Evolutionary conservation across 2,888 invertebrate genomes (phyloP), one percentile per base, ranked within the genome.

Genomic region (Erebia ligea): DNA sequence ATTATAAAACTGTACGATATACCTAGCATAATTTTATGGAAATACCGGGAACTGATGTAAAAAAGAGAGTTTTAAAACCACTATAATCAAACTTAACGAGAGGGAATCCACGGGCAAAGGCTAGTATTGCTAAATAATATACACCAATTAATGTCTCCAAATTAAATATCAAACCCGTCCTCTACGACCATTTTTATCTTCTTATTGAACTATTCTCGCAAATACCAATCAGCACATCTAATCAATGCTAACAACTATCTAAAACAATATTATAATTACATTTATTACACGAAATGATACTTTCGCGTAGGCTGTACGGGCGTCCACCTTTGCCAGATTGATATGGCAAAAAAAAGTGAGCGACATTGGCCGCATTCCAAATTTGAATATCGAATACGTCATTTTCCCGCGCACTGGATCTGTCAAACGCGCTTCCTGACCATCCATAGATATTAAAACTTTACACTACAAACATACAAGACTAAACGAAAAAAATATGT

Each of bases 341-440:
- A 45, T 9, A 62, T 21, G 48, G n/a, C 0, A 42, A 62, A 68
- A 70, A 69, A 70, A 73, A 63, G 63, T 54, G 5, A 69, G 19
- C 57, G 64, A 71, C 71, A 73, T 75, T 74, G 77, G 75, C 76
- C 78, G 79, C 73, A 77, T 77, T 79, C 81, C 79, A 82, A 85
- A 80, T 84, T 82, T 76, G 81, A 79, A 80, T 79, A 80, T 54
- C 54, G 17, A 54, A 17, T 76, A 78, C 81, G 83, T 85, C 85
- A 85, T 87, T 84, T 83, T 62, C 15, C 9, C 62, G 62, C 62
- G 74, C 78, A 79, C 83, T 79, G 79, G 48, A 72, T 62, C 61
- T 69, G 68, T 71, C 71, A 71, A 69, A 72, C 56, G 62, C 21
- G 86, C 88, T 91, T 90, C 91, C 90, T 90, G 87, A 25, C 62